phyloP scores from a whole-genome alignment of 2,113 vertebrate species.

The Pongo abelii region DNA sequence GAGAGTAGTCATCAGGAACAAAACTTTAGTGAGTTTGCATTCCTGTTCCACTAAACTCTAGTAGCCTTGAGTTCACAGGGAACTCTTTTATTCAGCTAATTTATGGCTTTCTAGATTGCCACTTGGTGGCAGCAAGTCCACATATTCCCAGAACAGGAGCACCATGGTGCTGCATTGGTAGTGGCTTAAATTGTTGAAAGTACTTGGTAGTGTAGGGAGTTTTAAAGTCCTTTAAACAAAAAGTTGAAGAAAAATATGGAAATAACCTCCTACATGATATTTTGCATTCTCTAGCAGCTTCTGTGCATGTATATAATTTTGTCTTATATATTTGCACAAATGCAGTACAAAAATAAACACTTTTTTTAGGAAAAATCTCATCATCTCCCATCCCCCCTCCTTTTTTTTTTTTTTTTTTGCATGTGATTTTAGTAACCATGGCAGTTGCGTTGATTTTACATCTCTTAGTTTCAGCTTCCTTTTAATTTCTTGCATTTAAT shows the following conservation, averaged over 20 bases:
- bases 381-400: background rate
- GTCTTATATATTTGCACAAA: conserved; percentile 74
- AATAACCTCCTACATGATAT: background rate
- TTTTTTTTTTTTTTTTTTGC: conserved; percentile 47
- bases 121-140: background rate
- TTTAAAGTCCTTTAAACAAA: conserved; percentile 50
- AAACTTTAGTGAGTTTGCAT: background rate
- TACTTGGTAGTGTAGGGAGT: background rate
- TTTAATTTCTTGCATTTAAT: conserved; percentile 56
- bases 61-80: background rate
- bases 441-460: conserved; percentile 62
- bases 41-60: background rate
- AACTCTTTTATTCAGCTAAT: background rate
- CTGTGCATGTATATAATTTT: conserved; percentile 53
- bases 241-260: background rate
- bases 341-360: conserved; percentile 61
- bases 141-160: background rate
- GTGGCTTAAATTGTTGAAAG: background rate
- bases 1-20: background rate
- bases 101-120: background rate
- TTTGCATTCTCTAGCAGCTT: conserved; percentile 59
- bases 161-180: background rate
- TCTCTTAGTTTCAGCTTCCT: conserved; percentile 49
- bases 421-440: conserved; percentile 73
- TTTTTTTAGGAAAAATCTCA: conserved; percentile 59